These are phyloP conservation scores for Drosophila trapezifrons DNA, from an alignment of 1,140 invertebrate species.

Conservation along the genomic window DNA sequence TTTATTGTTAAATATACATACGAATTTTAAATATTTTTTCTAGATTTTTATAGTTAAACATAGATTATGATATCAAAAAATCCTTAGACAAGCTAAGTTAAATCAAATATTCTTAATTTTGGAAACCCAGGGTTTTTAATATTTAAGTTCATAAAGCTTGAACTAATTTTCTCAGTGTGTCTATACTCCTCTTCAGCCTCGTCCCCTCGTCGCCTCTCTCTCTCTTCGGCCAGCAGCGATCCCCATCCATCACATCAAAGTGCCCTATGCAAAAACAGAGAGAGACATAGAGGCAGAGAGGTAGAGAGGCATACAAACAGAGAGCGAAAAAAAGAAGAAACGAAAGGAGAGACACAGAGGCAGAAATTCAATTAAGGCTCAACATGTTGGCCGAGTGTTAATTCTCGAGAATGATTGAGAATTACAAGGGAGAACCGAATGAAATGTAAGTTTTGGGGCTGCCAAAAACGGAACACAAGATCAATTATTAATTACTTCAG, in stretches of 20 bases:
- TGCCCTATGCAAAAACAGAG: conserved; percentile 6
- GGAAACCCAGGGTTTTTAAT: too few relatives aligned
- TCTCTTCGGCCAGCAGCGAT: conserved; percentile 4
- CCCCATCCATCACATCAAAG: conserved; percentile 32
- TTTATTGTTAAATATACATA: too few relatives aligned
- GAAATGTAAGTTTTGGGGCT: neutral
- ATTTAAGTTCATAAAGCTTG: too few relatives aligned
- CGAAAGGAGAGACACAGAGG: conserved; percentile 9
- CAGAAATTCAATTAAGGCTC: conserved; percentile 26
- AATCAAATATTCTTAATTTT: too few relatives aligned
- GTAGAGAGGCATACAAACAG: too few relatives aligned
- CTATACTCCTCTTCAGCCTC: neutral
- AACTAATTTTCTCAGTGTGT: neutral
- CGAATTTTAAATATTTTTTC: neutral
- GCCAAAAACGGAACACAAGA: neutral
- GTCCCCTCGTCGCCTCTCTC: too few relatives aligned
- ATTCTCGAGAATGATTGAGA: conserved; percentile 6
- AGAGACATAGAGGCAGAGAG: neutral
- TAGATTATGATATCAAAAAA: too few relatives aligned
- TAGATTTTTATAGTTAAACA: too few relatives aligned
- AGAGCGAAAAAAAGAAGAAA: neutral
- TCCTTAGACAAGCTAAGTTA: too few relatives aligned
- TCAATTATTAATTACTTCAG: neutral
- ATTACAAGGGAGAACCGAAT: neutral
- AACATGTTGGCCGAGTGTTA: conserved; percentile 19